phyloP scores from a whole-genome alignment of 2,113 vertebrate genomes.

The Todiramphus chloris region DNA sequence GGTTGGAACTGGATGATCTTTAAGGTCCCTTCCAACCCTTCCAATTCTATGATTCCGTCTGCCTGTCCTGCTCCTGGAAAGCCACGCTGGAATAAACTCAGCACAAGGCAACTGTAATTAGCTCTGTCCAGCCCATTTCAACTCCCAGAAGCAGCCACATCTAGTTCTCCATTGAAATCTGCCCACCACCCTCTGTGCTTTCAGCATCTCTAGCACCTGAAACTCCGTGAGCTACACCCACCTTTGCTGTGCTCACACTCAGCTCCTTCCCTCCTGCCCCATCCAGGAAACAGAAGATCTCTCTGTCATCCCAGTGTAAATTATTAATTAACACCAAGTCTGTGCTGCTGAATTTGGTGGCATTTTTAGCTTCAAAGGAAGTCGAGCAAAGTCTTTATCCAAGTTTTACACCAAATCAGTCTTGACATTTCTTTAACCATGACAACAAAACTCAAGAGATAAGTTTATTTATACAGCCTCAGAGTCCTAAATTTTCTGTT shows the following conservation, averaged over 20 bases:
- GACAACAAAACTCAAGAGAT: background rate
- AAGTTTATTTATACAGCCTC: background rate
- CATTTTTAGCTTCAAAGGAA: background rate
- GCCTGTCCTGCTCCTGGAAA: background rate
- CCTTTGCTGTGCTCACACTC: background rate
- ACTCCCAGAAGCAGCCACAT: background rate
- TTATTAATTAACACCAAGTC: background rate
- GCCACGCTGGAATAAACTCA: background rate
- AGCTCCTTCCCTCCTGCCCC: background rate
- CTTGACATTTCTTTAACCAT: background rate
- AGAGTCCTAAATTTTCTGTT: background rate
- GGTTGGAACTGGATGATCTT: too few relatives aligned
- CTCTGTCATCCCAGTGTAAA: background rate
- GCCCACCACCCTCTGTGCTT: background rate
- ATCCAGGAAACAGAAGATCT: background rate
- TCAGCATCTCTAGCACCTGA: background rate
- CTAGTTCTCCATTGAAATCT: background rate
- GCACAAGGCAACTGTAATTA: background rate
- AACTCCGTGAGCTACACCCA: background rate
- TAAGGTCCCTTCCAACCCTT: too few relatives aligned
- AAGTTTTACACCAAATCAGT: background rate
- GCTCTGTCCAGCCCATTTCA: background rate
- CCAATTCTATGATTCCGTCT: background rate
- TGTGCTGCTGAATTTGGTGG: background rate
- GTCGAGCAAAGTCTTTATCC: background rate